phyloP scores from a whole-genome alignment of 2,113 vertebrate species.

The Petroica traversi region DNA sequence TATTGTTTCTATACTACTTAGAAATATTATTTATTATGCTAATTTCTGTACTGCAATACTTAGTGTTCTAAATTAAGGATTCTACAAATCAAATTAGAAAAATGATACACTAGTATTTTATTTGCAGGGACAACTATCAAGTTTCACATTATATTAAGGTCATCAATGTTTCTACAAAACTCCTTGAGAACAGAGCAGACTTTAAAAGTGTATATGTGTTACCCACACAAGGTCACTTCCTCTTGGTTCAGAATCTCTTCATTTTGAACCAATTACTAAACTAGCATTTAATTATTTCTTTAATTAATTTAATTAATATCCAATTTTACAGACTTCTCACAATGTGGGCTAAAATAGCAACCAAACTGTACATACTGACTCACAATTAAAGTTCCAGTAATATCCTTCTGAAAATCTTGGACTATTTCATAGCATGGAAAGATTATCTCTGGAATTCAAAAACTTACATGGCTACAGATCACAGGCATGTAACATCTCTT shows the following conservation, averaged over 20 bases:
- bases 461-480: conserved; percentile 48
- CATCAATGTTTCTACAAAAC: neutral
- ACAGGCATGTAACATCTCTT: conserved; percentile 35
- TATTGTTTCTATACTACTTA: neutral
- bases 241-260: neutral
- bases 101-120: neutral
- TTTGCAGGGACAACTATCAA: neutral
- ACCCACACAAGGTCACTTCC: neutral
- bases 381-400: neutral
- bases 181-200: neutral
- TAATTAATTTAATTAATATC: neutral
- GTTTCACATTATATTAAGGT: neutral
- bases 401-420: neutral
- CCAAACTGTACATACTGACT: neutral
- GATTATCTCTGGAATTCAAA: conserved; percentile 34
- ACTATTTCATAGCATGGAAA: neutral
- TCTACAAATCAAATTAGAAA: neutral
- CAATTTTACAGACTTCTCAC: neutral
- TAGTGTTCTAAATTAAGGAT: neutral
- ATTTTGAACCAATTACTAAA: neutral
- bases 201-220: neutral
- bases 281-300: neutral
- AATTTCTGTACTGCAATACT: neutral
- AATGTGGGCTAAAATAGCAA: neutral
- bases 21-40: neutral